Evolutionary conservation across 2,888 invertebrate genomes (phyloP).

Genomic region (Lymantria dispar): DNA sequence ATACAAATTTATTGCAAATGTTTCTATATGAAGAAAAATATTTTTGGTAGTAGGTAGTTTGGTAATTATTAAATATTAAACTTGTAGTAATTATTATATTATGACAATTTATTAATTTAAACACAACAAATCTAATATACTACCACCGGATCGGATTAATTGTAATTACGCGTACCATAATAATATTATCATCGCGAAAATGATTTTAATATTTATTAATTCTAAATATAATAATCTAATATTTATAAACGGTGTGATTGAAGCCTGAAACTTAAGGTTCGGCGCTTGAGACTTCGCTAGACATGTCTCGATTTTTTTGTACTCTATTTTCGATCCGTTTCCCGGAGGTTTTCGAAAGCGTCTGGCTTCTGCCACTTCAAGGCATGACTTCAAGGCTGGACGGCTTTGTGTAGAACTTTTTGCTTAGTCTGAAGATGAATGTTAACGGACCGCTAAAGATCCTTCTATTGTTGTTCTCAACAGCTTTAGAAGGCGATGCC

Average conservation of each 20-base stretch:
- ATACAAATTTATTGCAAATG: too few species aligned
- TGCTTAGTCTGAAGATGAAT: conserved; percentile 38
- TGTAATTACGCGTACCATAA: too few species aligned
- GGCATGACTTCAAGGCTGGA: conserved; percentile 52
- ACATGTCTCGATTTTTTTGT: conserved; percentile 81
- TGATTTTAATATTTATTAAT: neutral
- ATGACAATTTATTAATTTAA: too few species aligned
- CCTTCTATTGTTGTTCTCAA: conserved; percentile 15
- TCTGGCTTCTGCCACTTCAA: conserved; percentile 73
- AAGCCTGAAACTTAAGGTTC: conserved; percentile 51
- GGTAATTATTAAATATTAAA: too few species aligned
- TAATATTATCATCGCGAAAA: neutral
- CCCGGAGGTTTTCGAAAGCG: conserved; percentile 69
- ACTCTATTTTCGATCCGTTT: conserved; percentile 77
- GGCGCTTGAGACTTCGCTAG: conserved; percentile 73
- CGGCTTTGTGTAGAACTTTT: conserved; percentile 38
- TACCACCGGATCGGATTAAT: too few species aligned
- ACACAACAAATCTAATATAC: too few species aligned
- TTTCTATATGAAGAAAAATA: too few species aligned
- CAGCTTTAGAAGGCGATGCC: too few species aligned
- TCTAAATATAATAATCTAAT: neutral
- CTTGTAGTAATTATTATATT: too few species aligned
- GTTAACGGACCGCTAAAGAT: conserved; percentile 24
- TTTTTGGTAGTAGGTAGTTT: too few species aligned
- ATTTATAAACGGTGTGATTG: conserved; percentile 48